A percentile compares a stretch with the other conserved stretches of the same genome.
phyloP scores from a whole-genome alignment of 2,113 vertebrate species.

The Typhlomys cinereus region DNA sequence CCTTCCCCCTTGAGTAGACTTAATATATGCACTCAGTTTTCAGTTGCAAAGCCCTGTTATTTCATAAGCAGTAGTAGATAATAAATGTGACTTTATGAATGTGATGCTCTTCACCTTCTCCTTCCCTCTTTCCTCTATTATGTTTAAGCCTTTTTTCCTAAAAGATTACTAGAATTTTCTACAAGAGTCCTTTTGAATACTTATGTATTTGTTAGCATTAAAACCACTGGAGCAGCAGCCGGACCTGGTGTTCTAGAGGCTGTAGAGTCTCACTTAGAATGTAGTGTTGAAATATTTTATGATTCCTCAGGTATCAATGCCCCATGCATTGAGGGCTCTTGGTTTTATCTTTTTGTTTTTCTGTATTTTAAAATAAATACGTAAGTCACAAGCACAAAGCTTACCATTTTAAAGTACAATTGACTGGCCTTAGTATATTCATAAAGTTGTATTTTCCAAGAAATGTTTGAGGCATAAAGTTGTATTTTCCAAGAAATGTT shows the following conservation, averaged over 20 bases:
- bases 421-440: neutral
- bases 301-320: neutral
- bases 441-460: no score
- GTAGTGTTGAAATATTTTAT: neutral
- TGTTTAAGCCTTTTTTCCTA: neutral
- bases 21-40: neutral
- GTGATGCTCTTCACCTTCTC: neutral
- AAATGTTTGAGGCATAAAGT: no score
- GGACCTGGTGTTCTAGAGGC: neutral
- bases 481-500: neutral
- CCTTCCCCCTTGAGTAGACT: no score
- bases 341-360: neutral
- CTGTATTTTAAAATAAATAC: neutral
- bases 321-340: neutral
- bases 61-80: neutral
- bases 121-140: neutral
- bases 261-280: neutral
- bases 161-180: slow-evolving; percentile 10
- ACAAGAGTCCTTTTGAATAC: neutral
- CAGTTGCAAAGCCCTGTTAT: neutral
- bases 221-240: neutral
- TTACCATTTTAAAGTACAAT: neutral
- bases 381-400: neutral
- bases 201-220: neutral
- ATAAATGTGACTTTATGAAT: neutral